Evolutionary conservation across 37 sponge, comb jelly and placozoan species (phyloP), one percentile per base, ranked within the genome.

Genomic region (Aplysina aerophoba): DNA sequence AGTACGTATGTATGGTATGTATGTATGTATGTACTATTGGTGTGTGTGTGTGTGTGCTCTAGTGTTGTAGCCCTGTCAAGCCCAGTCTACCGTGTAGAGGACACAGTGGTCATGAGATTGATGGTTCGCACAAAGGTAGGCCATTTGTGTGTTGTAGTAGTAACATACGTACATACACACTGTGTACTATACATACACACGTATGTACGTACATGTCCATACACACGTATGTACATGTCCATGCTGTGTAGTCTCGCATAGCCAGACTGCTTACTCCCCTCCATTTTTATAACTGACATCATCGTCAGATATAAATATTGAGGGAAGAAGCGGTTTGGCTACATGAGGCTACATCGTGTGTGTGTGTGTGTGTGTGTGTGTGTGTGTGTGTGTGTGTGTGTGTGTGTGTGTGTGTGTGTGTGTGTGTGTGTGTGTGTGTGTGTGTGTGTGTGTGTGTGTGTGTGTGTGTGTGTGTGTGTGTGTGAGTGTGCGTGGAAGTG

Each of bases 51-150:
- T 82, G 53, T 50, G 25, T 36, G 39, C 66, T 73, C 14, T 58
- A 94, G 95, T 91, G 95, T 94, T 25, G 65, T 63, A 0, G 85
- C 92, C 19, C 73, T 92, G 40, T 69, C 95, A 19, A 92, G 64
- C 60, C 89, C 77, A 19, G 84, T 68, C 31, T 92, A 86, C 75
- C 22, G 15, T 33, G 82, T 86, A 27, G 95, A 92, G 15, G 93
- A 94, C 37, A 82, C 55, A 37, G 89, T 94, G 25, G 84, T 90
- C 33, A 89, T 94, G 92, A 75, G 31, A 44, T 87, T 94, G 55
- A 94, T 94, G 95, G 55, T 62, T 38, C 86, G 93, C 55, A 64
- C 86, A 41, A 92, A 89, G 87, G 93, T 92, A 25, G 66, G 80
- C 59, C 15, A 13, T 1, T 13, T 62, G 4, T n/a, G 63, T 27